Conservation (phyloP, 2,888 invertebrate genomes). For the Seladonia tumulorum region DNA sequence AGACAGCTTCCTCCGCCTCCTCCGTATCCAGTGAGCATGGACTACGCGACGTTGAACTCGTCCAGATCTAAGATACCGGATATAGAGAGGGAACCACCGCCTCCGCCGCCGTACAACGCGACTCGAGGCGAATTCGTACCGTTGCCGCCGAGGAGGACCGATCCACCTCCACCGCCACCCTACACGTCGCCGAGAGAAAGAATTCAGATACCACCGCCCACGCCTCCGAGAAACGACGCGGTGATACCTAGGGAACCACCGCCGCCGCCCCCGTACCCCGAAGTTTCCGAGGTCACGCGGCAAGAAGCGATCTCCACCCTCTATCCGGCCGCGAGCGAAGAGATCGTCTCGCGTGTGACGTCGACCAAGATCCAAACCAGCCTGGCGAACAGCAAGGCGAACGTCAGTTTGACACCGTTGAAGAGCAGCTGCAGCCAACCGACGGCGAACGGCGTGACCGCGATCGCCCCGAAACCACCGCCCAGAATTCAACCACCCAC, state of each 20-base stretch:
- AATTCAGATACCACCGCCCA: slow-evolving; percentile 83
- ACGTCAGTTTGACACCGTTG: slow-evolving; percentile 11
- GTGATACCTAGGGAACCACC: slow-evolving; percentile 86
- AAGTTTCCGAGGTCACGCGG: slow-evolving; percentile 59
- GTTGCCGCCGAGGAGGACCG: slow-evolving; percentile 86
- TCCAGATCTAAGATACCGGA: slow-evolving; percentile 69
- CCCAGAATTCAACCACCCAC: slow-evolving; percentile 84
- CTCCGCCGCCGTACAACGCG: slow-evolving; percentile 90
- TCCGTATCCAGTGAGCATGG: slow-evolving; percentile 82
- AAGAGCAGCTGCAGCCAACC: slow-evolving; percentile 39
- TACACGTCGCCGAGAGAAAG: slow-evolving; percentile 84
- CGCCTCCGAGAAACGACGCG: slow-evolving; percentile 83
- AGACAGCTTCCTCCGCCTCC: slow-evolving; percentile 84
- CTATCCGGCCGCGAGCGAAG: slow-evolving; percentile 66
- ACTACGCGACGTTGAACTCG: slow-evolving; percentile 75
- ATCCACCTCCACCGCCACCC: slow-evolving; percentile 87
- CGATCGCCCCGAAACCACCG: slow-evolving; percentile 87
- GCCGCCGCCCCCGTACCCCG: slow-evolving; percentile 87
- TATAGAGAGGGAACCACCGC: slow-evolving; percentile 84
- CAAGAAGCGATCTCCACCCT: slow-evolving; percentile 74
- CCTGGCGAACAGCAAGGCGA: slow-evolving; percentile 43
- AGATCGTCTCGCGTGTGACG: slow-evolving; percentile 45
- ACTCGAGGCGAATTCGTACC: slow-evolving; percentile 85
- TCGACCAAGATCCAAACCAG: slow-evolving; percentile 54
- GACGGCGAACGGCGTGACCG: slow-evolving; percentile 78